Percentiles rank a stretch among this genome's conserved stretches.
These are phyloP conservation scores for Lagodon rhomboides DNA, from an alignment of 2,797 vertebrate genomes.

Conservation along the genomic window DNA sequence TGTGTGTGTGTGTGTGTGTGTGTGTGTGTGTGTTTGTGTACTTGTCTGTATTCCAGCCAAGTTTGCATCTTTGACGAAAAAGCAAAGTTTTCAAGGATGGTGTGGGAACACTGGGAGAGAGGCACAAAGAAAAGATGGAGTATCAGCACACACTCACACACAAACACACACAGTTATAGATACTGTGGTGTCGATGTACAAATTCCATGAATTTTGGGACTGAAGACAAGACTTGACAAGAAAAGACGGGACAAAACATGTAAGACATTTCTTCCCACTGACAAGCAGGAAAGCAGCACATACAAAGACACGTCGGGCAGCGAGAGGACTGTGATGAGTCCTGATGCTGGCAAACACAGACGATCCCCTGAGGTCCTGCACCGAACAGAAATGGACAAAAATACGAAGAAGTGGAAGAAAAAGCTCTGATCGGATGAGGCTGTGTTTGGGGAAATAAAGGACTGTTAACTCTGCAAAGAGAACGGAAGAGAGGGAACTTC, in stretches of 20 bases:
- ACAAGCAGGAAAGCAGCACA: slow-evolving; percentile 1
- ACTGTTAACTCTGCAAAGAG: not conserved
- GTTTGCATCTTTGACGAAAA: slow-evolving; percentile 44
- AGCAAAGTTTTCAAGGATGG: slow-evolving; percentile 29
- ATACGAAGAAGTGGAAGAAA: not conserved
- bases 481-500: not conserved
- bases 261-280: not conserved
- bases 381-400: slow-evolving; percentile 1
- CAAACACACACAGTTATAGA: not conserved
- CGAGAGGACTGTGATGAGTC: not conserved
- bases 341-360: not conserved
- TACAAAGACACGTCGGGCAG: slow-evolving; percentile 1
- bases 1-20: slow-evolving; percentile 26
- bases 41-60: slow-evolving; percentile 34
- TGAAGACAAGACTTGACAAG: not conserved
- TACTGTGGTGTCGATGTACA: not conserved
- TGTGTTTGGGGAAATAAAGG: not conserved
- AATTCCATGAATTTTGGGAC: not conserved
- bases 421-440: not conserved
- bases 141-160: not conserved
- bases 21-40: slow-evolving; percentile 16
- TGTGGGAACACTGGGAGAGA: not conserved
- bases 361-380: not conserved
- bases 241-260: not conserved
- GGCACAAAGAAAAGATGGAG: not conserved